Evolutionary conservation across 2,797 vertebrate genomes (phyloP).

Genomic region (Heliangelus exortis): DNA sequence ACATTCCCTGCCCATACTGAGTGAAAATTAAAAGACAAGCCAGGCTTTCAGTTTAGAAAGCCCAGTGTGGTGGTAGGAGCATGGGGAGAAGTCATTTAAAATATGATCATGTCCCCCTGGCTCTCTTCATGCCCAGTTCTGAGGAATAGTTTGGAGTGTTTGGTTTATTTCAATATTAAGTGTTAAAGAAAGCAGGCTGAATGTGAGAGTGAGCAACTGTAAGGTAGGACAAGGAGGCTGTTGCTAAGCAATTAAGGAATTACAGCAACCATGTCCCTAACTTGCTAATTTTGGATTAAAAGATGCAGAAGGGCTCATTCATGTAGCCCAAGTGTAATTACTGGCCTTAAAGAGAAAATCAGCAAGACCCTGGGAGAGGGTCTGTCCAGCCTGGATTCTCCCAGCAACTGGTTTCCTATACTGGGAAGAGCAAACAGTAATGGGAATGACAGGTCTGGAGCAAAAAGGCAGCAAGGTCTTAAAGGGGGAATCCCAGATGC

Average conservation of each 20-base stretch:
- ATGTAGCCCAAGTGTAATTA: background rate
- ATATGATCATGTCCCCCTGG: background rate
- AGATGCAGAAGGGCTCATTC: background rate
- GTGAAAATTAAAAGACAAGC: constrained; percentile 3
- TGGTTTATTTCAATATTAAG: background rate
- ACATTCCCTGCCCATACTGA: constrained; percentile 29
- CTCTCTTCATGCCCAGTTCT: background rate
- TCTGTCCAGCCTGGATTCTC: background rate
- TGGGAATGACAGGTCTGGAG: background rate
- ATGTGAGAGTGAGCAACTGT: background rate
- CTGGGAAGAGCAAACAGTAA: background rate
- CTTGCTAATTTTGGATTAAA: constrained; percentile 45
- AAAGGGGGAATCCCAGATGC: background rate
- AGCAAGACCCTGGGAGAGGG: background rate
- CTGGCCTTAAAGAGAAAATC: background rate
- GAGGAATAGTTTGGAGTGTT: background rate
- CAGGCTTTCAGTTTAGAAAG: constrained; percentile 14
- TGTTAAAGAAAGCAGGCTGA: background rate
- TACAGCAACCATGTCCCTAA: background rate
- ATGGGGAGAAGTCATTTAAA: constrained; percentile 35
- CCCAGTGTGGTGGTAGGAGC: background rate
- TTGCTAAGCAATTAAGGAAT: constrained; percentile 64
- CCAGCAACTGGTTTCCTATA: background rate
- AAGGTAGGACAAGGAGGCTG: constrained; percentile 12
- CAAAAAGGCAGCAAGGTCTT: background rate